phyloP scores from a whole-genome alignment of 1,140 invertebrate species.

The Cydia fagiglandana region DNA sequence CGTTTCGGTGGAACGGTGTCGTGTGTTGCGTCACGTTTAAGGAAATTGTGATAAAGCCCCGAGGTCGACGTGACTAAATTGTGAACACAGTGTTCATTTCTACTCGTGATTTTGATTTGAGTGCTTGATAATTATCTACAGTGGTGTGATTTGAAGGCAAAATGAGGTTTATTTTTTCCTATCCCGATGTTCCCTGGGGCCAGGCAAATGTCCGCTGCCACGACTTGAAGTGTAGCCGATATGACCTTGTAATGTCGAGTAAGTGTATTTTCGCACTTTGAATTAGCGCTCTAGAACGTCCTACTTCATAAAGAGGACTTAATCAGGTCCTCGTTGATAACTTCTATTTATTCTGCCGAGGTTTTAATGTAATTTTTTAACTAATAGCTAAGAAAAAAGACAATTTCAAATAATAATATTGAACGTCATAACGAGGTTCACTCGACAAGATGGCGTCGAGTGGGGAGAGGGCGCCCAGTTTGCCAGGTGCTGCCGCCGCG shows the following conservation, averaged over 20 bases:
- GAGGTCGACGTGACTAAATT: slow-evolving; percentile 77
- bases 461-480: slow-evolving; percentile 78
- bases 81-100: slow-evolving; percentile 62
- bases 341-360: background rate
- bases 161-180: slow-evolving; percentile 65
- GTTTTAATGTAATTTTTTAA: background rate
- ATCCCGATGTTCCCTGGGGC: slow-evolving; percentile 64
- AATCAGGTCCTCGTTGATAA: background rate
- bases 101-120: slow-evolving; percentile 45
- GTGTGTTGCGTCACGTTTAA: slow-evolving; percentile 77
- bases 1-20: slow-evolving; percentile 78
- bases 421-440: slow-evolving; percentile 74
- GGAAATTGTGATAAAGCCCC: slow-evolving; percentile 75
- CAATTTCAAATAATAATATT: slow-evolving; percentile 72
- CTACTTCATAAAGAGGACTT: background rate
- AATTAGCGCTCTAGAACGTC: slow-evolving; percentile 14
- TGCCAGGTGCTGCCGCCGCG: slow-evolving; percentile 79
- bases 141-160: slow-evolving; percentile 54
- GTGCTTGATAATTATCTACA: slow-evolving; percentile 50
- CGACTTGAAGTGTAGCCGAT: slow-evolving; percentile 66
- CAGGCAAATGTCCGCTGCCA: slow-evolving; percentile 70
- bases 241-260: slow-evolving; percentile 74
- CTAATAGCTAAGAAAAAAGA: slow-evolving; percentile 37
- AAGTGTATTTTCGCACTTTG: slow-evolving; percentile 70
- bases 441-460: slow-evolving; percentile 75